phyloP scores from a whole-genome alignment of 2,797 vertebrate genomes.

The Hippopotamyrus pictus region DNA sequence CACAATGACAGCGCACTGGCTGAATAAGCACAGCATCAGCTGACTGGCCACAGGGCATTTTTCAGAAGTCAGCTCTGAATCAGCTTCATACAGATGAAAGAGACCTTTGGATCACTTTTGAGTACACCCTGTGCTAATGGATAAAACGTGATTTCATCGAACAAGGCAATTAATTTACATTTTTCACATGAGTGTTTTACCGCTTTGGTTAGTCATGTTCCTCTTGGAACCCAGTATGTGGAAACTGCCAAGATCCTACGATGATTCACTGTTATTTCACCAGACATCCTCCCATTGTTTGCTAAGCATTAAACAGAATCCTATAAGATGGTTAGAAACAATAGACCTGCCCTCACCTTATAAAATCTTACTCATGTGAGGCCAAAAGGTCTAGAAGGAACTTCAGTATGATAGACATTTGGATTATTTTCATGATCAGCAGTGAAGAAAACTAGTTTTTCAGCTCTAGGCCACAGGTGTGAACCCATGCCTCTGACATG shows the following conservation, averaged over 20 bases:
- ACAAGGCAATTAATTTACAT: neutral
- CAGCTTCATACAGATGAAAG: neutral
- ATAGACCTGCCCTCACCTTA: neutral
- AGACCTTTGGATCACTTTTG: neutral
- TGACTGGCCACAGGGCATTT: neutral
- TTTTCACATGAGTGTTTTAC: neutral
- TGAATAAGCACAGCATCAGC: neutral
- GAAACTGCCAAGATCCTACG: neutral
- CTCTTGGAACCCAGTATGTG: neutral
- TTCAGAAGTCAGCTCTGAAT: neutral
- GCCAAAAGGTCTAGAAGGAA: neutral
- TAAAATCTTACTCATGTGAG: neutral
- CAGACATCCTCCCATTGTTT: neutral
- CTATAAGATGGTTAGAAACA: neutral
- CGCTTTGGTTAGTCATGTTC: neutral
- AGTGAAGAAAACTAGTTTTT: neutral
- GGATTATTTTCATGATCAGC: neutral
- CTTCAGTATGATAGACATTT: neutral
- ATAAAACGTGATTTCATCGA: neutral
- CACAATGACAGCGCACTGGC: neutral
- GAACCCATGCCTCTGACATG: neutral
- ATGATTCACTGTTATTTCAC: neutral
- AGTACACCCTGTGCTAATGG: neutral
- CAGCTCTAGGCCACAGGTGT: neutral
- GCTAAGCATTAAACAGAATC: neutral